Evolutionary conservation across 2,113 vertebrate species (phyloP).

Genomic region (Thunnus maccoyii): DNA sequence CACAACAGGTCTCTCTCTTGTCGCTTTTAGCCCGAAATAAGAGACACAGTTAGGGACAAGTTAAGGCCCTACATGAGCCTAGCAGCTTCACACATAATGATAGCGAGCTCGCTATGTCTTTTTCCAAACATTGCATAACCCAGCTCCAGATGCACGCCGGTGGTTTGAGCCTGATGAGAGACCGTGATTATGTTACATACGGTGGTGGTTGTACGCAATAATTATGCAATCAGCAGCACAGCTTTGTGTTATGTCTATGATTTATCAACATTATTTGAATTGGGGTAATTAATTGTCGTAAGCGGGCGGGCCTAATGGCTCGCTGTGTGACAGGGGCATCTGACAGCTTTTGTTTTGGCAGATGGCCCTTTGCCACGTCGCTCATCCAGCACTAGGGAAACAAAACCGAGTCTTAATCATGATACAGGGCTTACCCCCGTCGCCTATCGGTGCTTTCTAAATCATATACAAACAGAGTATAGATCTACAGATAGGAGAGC

Average conservation of each 20-base stretch:
- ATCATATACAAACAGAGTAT: conserved; percentile 58
- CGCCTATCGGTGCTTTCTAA: conserved; percentile 46
- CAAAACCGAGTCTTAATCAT: conserved; percentile 47
- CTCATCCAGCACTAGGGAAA: conserved; percentile 37
- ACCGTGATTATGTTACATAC: conserved; percentile 80
- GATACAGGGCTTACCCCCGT: conserved; percentile 12
- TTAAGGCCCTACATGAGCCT: background rate
- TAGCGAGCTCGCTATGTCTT: conserved; percentile 32
- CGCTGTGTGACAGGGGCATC: conserved; percentile 61
- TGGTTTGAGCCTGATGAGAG: conserved; percentile 81
- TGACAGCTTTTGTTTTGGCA: conserved; percentile 73
- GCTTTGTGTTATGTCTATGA: conserved; percentile 74
- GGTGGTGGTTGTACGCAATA: conserved; percentile 74
- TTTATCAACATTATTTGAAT: conserved; percentile 74
- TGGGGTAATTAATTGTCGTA: conserved; percentile 67
- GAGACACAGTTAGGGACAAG: conserved; percentile 31
- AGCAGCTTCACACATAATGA: conserved; percentile 33
- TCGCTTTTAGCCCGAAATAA: conserved; percentile 29
- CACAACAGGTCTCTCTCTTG: conserved; percentile 36
- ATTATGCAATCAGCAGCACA: conserved; percentile 79
- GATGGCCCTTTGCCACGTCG: conserved; percentile 62
- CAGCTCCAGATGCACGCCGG: conserved; percentile 68
- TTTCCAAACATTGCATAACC: conserved; percentile 75
- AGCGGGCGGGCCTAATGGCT: conserved; percentile 40
- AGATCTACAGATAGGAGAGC: conserved; percentile 57